Percentiles rank a stretch among this genome's conserved stretches.
Conservation (phyloP, 1,140 invertebrate species). For the Brachionus asplanchnoidis region DNA sequence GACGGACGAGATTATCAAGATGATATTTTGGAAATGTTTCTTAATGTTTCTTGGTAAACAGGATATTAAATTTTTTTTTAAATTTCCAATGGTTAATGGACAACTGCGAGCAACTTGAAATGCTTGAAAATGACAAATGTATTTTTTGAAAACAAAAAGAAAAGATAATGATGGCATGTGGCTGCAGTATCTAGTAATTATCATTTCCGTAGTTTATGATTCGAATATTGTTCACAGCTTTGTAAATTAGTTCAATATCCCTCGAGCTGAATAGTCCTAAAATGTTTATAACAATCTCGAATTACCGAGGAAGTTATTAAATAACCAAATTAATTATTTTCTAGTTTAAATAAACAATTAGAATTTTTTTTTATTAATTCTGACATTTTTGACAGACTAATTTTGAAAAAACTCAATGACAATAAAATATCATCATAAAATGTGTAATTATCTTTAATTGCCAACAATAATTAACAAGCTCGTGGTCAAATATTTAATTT, state of each 20-base stretch:
- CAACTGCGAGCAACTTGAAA: not conserved
- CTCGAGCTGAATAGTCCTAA: not conserved
- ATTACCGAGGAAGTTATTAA: not conserved
- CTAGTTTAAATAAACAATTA: not conserved
- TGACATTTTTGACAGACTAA: slow-evolving; percentile 26
- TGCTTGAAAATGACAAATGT: not conserved
- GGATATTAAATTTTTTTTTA: not conserved
- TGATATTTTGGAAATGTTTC: not conserved
- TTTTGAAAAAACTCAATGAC: not conserved
- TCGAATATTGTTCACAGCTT: slow-evolving; percentile 27
- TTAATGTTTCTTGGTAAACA: not conserved
- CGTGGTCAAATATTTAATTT: not conserved
- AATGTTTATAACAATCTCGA: not conserved
- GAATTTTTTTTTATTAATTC: not conserved
- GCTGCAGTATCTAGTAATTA: not conserved
- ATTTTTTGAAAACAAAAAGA: not conserved
- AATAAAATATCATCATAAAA: slow-evolving; percentile 8
- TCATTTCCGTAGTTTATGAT: slow-evolving; percentile 15
- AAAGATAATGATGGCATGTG: slow-evolving; percentile 4
- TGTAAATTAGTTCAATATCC: not conserved
- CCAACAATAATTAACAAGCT: not conserved
- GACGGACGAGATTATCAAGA: not conserved
- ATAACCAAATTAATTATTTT: not conserved
- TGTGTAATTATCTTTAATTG: slow-evolving; percentile 12
- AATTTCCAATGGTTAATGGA: not conserved